phyloP scores from a whole-genome alignment of 2,113 vertebrate genomes.

The Progne subis region DNA sequence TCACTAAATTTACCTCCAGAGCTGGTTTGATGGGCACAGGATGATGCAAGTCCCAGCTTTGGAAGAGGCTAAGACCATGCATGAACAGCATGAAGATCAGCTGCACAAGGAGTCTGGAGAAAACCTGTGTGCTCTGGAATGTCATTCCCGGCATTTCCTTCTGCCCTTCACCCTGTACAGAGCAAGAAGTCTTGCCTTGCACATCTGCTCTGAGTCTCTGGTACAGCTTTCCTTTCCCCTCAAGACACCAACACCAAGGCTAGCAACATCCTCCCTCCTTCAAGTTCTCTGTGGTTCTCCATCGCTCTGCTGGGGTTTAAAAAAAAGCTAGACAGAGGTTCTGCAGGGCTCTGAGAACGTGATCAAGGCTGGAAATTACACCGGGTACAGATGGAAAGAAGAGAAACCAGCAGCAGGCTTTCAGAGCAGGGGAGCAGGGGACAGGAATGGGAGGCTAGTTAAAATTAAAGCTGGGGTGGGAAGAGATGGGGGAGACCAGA shows the following conservation, averaged over 20 bases:
- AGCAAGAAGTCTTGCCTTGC: not conserved
- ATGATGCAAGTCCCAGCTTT: fast-evolving
- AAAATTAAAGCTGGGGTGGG: not conserved
- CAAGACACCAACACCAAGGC: not conserved
- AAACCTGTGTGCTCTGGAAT: not conserved
- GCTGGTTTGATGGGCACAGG: fast-evolving
- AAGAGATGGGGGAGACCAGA: not conserved
- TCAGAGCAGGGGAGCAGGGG: not conserved
- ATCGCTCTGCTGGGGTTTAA: not conserved
- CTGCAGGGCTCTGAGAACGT: not conserved
- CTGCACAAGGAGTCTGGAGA: not conserved
- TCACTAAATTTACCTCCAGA: not conserved
- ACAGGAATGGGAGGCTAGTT: not conserved
- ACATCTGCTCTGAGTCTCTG: not conserved
- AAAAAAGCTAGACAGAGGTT: fast-evolving
- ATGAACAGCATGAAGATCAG: fast-evolving
- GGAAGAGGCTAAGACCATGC: not conserved
- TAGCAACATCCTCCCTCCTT: not conserved
- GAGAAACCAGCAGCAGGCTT: not conserved
- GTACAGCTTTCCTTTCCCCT: not conserved
- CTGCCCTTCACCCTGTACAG: not conserved
- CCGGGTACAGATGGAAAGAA: not conserved
- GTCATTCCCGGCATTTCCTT: not conserved
- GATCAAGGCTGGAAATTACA: not conserved
- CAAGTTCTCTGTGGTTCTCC: fast-evolving